Conservation (phyloP, 1,140 invertebrate genomes). For the Rhyzopertha dominica region DNA sequence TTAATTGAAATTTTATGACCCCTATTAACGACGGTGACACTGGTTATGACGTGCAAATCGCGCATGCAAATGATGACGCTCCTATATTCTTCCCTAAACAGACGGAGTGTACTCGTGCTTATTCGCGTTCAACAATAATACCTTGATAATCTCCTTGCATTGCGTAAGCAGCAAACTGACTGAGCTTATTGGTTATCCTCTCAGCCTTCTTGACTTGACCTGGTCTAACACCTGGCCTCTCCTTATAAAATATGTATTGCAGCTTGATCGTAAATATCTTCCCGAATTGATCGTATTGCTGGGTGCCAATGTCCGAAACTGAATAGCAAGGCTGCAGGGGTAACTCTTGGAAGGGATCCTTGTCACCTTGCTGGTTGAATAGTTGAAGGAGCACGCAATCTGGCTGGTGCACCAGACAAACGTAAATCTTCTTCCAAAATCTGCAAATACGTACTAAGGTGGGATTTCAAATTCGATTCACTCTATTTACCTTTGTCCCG, state of each 20-base stretch:
- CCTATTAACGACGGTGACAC: too few species aligned
- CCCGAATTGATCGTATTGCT: constrained; percentile 97
- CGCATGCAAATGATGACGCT: too few species aligned
- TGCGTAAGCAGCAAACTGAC: constrained; percentile 91
- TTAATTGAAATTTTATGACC: too few species aligned
- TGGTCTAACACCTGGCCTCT: constrained; percentile 90
- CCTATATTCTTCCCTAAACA: too few species aligned
- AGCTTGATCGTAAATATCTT: constrained; percentile 99
- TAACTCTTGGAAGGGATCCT: constrained; percentile 89
- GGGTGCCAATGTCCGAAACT: constrained; percentile 86
- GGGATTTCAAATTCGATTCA: too few species aligned
- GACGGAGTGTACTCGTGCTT: not conserved
- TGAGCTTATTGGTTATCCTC: constrained; percentile 82
- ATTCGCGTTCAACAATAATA: constrained; percentile 29
- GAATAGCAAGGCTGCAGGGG: constrained; percentile 90
- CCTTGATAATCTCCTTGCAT: constrained; percentile 90
- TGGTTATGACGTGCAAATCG: too few species aligned
- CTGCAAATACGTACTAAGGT: too few species aligned
- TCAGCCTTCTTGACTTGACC: constrained; percentile 94
- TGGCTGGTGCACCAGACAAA: constrained; percentile 71
- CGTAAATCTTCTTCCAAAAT: constrained; percentile 97
- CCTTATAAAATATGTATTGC: constrained; percentile 98
- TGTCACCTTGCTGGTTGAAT: constrained; percentile 77
- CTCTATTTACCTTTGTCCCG: constrained; percentile 81
- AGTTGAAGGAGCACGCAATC: constrained; percentile 83